Evolutionary conservation across 2,113 vertebrate species (phyloP).

Genomic region (Phodopus roborovskii): DNA sequence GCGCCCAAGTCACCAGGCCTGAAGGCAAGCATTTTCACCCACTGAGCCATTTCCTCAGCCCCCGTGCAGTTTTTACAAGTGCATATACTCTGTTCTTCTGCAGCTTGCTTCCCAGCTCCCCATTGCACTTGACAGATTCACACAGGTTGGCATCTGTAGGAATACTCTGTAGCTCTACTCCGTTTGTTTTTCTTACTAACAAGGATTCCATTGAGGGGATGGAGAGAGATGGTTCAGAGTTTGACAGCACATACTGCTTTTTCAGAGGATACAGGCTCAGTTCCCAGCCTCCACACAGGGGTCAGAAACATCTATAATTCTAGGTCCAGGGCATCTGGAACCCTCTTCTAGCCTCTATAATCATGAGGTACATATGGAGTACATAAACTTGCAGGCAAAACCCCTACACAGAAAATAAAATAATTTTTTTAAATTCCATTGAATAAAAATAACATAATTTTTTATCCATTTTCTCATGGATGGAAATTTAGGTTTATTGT

Average conservation of each 20-base stretch:
- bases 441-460: not conserved
- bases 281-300: not conserved
- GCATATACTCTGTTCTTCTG: not conserved
- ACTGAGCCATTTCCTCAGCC: not conserved
- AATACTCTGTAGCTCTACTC: not conserved
- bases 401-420: not conserved
- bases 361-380: not conserved
- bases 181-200: constrained; percentile 24
- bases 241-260: not conserved
- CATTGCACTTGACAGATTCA: not conserved
- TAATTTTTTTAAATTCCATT: not conserved
- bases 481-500: not conserved
- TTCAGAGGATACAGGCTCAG: not conserved
- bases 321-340: not conserved
- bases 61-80: not conserved
- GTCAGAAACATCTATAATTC: not conserved
- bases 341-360: not conserved
- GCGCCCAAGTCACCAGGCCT: not conserved
- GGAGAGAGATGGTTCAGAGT: not conserved
- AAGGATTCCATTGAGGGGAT: not conserved
- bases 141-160: not conserved
- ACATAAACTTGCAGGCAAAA: not conserved
- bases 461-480: not conserved
- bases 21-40: too few species aligned
- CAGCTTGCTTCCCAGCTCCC: not conserved